Evolutionary conservation across 1,140 invertebrate species (phyloP).

Genomic region (Drosophila cardini): DNA sequence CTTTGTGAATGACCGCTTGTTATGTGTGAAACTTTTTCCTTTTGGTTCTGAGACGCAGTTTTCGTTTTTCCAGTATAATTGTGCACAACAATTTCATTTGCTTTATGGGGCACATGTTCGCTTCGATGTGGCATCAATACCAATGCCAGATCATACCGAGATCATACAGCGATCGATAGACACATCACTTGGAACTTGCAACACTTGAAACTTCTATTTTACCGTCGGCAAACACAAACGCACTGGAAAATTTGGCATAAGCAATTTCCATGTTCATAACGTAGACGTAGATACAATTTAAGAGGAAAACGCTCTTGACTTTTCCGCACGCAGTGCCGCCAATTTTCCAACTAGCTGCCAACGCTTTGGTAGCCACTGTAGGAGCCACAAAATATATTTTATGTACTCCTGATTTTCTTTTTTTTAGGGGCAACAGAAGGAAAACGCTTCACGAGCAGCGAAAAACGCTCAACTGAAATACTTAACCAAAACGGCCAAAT

Average conservation of each 20-base stretch:
- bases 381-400: conserved; percentile 24
- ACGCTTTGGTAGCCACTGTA: conserved; percentile 10
- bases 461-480: conserved; percentile 49
- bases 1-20: conserved; percentile 29
- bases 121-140: conserved; percentile 48
- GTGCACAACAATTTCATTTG: conserved; percentile 69
- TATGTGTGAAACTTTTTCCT: conserved; percentile 82
- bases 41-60: conserved; percentile 73
- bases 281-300: not conserved
- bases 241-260: conserved; percentile 18
- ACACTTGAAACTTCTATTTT: conserved; percentile 15
- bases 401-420: not conserved
- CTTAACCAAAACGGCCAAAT: conserved; percentile 47
- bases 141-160: conserved; percentile 44
- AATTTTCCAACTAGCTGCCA: conserved; percentile 47
- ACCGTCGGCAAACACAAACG: conserved; percentile 39
- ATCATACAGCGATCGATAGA: conserved; percentile 11
- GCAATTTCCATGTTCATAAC: conserved; percentile 1
- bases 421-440: conserved; percentile 5
- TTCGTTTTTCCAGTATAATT: conserved; percentile 79
- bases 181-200: not conserved
- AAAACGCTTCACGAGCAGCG: conserved; percentile 12
- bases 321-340: conserved; percentile 41
- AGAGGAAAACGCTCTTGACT: conserved; percentile 33
- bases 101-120: conserved; percentile 80